A percentile compares a stretch with the other conserved stretches of the same genome.
These are phyloP conservation scores for Aleiodes testaceus DNA, from an alignment of 2,888 invertebrate genomes.

Conservation along the genomic window DNA sequence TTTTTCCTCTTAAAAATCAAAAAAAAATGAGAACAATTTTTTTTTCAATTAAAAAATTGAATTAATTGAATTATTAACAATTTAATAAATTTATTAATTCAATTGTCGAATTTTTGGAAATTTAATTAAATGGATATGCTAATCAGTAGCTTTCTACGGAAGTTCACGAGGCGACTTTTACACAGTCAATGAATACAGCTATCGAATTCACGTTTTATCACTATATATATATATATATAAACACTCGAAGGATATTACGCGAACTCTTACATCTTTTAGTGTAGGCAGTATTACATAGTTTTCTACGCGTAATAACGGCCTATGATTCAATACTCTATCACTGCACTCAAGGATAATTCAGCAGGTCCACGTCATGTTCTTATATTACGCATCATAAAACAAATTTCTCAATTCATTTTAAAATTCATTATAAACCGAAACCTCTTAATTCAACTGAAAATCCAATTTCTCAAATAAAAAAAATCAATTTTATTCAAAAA, in stretches of 20 bases:
- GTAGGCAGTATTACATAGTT: slow-evolving; percentile 45
- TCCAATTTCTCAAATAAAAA: no score
- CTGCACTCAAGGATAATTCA: slow-evolving; percentile 23
- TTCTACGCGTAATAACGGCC: slow-evolving; percentile 47
- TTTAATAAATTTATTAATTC: background rate
- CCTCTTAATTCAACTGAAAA: background rate
- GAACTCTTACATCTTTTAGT: slow-evolving; percentile 37
- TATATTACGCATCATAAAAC: background rate
- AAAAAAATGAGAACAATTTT: background rate
- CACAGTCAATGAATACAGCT: slow-evolving; percentile 18
- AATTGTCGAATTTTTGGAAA: background rate
- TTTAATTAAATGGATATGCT: slow-evolving; percentile 50
- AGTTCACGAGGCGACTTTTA: slow-evolving; percentile 53
- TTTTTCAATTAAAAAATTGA: no score
- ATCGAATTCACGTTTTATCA: slow-evolving; percentile 33
- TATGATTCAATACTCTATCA: slow-evolving; percentile 20
- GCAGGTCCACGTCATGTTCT: slow-evolving; percentile 1
- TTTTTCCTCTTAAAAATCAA: background rate
- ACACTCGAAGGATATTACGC: slow-evolving; percentile 6
- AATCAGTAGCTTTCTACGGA: slow-evolving; percentile 62
- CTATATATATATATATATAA: slow-evolving; percentile 21
- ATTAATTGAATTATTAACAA: background rate
- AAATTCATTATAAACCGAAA: background rate
- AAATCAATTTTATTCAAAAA: no score
- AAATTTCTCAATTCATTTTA: slow-evolving; percentile 7